A percentile compares a stretch with the other conserved stretches of the same genome.
Evolutionary conservation across 2,113 vertebrate species (phyloP).

Genomic region (Gavialis gangeticus): DNA sequence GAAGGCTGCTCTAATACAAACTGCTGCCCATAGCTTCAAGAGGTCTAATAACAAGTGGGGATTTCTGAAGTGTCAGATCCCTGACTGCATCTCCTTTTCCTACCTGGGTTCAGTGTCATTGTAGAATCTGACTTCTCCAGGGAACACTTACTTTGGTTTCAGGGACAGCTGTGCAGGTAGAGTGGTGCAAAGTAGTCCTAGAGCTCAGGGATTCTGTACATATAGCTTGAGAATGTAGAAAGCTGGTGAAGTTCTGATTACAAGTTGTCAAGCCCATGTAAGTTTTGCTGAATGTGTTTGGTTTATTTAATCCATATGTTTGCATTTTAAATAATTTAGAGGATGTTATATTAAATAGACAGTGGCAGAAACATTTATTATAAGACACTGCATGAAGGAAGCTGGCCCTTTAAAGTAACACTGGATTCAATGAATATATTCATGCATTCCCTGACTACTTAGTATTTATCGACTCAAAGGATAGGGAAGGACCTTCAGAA

Average conservation of each 20-base stretch:
- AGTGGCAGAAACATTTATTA: constrained; percentile 61
- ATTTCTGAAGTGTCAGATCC: neutral
- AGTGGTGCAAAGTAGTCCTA: neutral
- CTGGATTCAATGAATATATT: constrained; percentile 69
- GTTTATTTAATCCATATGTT: constrained; percentile 69
- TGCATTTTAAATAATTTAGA: constrained; percentile 72
- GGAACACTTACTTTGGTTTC: neutral
- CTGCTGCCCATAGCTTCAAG: fast-evolving
- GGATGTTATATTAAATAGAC: constrained; percentile 63
- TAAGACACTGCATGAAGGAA: constrained; percentile 58
- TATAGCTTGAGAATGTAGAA: neutral
- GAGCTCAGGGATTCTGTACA: neutral
- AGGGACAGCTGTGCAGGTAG: neutral
- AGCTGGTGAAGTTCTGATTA: neutral
- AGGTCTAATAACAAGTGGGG: neutral
- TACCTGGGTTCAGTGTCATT: neutral
- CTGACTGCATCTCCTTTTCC: fast-evolving
- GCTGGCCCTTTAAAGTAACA: constrained; percentile 68
- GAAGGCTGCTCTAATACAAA: neutral
- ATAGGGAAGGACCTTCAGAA: constrained; percentile 59
- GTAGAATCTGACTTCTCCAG: neutral
- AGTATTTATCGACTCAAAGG: constrained; percentile 66
- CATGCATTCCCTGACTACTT: constrained; percentile 66
- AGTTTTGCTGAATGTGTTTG: constrained; percentile 42
- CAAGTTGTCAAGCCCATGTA: neutral